Base-by-base conservation (phyloP, 2,888 invertebrate genomes). In the Cephus runcator region DNA sequence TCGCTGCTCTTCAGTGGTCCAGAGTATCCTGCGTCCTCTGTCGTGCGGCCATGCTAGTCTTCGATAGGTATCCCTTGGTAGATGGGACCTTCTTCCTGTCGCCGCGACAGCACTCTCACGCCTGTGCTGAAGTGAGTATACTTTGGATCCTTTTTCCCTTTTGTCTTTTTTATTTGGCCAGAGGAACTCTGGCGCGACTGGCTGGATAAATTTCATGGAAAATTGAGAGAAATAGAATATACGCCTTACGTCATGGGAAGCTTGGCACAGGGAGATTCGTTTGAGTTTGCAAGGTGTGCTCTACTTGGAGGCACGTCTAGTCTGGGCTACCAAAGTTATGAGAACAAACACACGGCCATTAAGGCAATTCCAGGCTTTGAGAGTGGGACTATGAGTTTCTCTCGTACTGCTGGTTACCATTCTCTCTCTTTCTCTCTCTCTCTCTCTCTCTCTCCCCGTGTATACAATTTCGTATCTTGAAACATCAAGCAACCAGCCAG, bases 1-100 rank as follows among this genome's bases (percentile, higher is more conserved):
- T 99, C 90, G 98, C 98, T 82, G 97, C 97, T 40, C 96, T 97
- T 90, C 97, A 98, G 88, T 96, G 97, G 92, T 95, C 96, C 83
- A 94, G 95, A 87, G 97, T 96, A 73, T 95, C 95, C 78, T 99
- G 96, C 92, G 96, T 97, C 83, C 94, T 96, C 85, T 98, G 99
- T 93, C 96, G 97, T 88, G 96, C 96, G 77, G 95, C 96, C 80
- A 94, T 99, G 94, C 94, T 96, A 84, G 98, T 99, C 80, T 99
- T 98, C 93, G 99, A 99, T 93, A 95, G 98, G 89, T 99, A 99
- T 93, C 99, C 99, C 1, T 93, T 99, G 85, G 96, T 99, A 73
- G 99, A 99, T 91, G 99, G 99, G 79, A 98, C 98, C 68, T 98
- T 99, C 94, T 99, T 99, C 94, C 94, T 99, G 81, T 98, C 98